Evolutionary conservation across 2,113 vertebrate genomes (phyloP).

Genomic region (Microcebus murinus): DNA sequence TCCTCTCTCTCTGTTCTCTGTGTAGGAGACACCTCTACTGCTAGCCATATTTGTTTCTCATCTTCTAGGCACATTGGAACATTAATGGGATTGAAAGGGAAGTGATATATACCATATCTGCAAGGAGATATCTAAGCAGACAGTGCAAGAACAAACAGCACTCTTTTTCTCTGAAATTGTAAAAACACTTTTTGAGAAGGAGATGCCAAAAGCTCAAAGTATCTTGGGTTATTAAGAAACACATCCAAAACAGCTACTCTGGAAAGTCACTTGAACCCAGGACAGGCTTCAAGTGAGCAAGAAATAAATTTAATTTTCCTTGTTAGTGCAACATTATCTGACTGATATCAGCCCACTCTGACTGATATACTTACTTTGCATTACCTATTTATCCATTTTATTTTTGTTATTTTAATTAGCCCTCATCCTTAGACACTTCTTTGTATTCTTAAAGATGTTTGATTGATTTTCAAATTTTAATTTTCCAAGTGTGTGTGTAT

Average conservation of each 20-base stretch:
- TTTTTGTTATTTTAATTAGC: conserved; percentile 1
- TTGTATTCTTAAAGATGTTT: neutral
- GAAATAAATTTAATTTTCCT: neutral
- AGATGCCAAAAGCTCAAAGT: neutral
- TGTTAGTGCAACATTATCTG: neutral
- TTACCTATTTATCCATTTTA: neutral
- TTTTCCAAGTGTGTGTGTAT: neutral
- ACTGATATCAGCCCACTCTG: neutral
- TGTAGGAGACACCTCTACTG: neutral
- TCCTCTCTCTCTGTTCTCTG: neutral
- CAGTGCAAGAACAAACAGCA: neutral
- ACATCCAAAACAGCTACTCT: neutral
- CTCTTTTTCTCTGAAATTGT: neutral
- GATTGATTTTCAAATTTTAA: neutral
- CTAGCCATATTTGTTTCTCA: neutral
- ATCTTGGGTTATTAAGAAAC: neutral
- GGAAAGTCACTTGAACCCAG: neutral
- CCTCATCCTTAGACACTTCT: neutral
- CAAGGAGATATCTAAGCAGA: neutral
- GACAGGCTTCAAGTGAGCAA: neutral
- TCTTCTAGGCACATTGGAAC: neutral
- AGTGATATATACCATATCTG: neutral
- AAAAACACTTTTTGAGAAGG: neutral
- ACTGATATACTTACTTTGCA: neutral
- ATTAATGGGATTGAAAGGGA: neutral